Evolutionary conservation across 1,140 invertebrate genomes (phyloP).

Genomic region (Venustaconcha ellipsiformis): DNA sequence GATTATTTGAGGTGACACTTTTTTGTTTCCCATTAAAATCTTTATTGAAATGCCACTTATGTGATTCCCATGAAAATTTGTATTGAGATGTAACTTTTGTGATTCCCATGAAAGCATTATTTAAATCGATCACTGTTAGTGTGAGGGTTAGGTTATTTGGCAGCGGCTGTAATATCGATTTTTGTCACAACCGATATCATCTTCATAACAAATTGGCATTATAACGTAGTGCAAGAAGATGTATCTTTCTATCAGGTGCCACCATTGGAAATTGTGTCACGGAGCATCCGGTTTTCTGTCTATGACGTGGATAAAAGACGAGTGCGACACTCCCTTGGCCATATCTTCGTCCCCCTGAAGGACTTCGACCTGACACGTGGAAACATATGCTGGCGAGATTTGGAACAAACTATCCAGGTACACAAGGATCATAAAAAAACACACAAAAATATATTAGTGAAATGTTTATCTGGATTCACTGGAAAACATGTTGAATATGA

Average conservation of each 20-base stretch:
- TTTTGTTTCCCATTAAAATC: no score
- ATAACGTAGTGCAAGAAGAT: not conserved
- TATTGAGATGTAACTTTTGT: no score
- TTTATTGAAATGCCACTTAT: no score
- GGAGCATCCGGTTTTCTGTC: slow-evolving; percentile 60
- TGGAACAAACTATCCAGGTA: slow-evolving; percentile 57
- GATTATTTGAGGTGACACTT: no score
- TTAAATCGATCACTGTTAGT: no score
- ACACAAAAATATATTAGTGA: not conserved
- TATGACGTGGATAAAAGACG: slow-evolving; percentile 66
- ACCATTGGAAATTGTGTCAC: slow-evolving; percentile 32
- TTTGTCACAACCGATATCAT: no score
- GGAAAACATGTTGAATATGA: not conserved
- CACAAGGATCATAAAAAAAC: not conserved
- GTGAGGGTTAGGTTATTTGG: no score
- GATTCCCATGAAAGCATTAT: no score
- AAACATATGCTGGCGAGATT: slow-evolving; percentile 52
- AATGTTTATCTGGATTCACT: not conserved
- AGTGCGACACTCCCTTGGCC: slow-evolving; percentile 65
- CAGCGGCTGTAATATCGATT: no score
- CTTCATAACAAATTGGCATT: no score
- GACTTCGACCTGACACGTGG: slow-evolving; percentile 55
- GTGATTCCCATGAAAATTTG: no score
- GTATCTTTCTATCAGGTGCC: slow-evolving; percentile 39
- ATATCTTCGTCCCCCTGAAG: slow-evolving; percentile 55